These are phyloP conservation scores for Sarcophaga bullata DNA, from an alignment of 1,140 invertebrate species.

Conservation along the genomic window DNA sequence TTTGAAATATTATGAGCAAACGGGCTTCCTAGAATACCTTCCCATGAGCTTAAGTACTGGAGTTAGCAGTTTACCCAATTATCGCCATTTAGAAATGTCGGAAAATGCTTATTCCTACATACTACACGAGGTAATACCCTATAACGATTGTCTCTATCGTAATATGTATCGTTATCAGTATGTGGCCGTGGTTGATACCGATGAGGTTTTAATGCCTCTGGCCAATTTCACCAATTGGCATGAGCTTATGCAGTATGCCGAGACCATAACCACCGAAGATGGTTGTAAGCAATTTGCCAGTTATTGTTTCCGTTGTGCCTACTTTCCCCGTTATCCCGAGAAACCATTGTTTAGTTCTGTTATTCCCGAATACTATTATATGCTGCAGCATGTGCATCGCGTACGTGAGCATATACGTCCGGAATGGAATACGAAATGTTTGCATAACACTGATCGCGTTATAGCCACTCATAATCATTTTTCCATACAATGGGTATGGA, in stretches of 20 bases:
- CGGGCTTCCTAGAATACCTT: constrained; percentile 79
- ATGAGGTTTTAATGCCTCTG: constrained; percentile 89
- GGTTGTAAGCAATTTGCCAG: constrained; percentile 73
- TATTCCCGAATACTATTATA: constrained; percentile 86
- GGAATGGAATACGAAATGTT: constrained; percentile 88
- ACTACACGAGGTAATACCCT: constrained; percentile 92
- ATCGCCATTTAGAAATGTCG: constrained; percentile 84
- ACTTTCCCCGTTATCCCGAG: constrained; percentile 88
- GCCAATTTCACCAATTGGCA: constrained; percentile 67
- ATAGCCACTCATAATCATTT: constrained; percentile 91
- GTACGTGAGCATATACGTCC: constrained; percentile 87
- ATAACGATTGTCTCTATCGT: constrained; percentile 94
- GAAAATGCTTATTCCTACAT: constrained; percentile 84
- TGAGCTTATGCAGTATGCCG: constrained; percentile 73
- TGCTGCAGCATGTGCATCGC: constrained; percentile 89
- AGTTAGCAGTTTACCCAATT: constrained; percentile 83
- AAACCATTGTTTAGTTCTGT: constrained; percentile 79
- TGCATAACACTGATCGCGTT: constrained; percentile 87
- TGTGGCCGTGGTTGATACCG: constrained; percentile 87
- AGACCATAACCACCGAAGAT: neutral
- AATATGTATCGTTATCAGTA: constrained; percentile 90
- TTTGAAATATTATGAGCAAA: constrained; percentile 77
- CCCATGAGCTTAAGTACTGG: constrained; percentile 84
- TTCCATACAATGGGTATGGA: constrained; percentile 79
- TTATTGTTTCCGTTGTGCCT: constrained; percentile 91